Conservation (phyloP, 1,140 invertebrate species). For the Orussus abietinus region DNA sequence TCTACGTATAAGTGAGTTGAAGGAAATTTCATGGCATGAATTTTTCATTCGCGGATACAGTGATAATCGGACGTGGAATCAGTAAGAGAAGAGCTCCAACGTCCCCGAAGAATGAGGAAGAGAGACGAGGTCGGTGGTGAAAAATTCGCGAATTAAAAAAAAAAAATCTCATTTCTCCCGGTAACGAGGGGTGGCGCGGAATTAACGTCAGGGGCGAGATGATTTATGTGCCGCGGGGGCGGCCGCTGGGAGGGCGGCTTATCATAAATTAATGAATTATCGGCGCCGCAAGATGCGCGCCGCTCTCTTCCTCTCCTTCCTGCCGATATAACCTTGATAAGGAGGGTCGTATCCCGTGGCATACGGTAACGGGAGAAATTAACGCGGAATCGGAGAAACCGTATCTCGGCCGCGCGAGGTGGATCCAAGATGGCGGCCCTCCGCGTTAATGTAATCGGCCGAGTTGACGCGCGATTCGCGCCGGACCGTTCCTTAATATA, state of each 20-base stretch:
- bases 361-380: too few species aligned
- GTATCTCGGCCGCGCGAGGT: too few species aligned
- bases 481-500: too few species aligned
- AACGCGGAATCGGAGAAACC: too few species aligned
- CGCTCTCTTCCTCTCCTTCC: constrained; percentile 6
- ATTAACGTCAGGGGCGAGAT: constrained; percentile 42
- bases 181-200: constrained; percentile 41
- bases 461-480: too few species aligned
- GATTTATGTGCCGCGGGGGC: constrained; percentile 34
- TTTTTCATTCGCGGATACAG: too few species aligned
- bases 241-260: constrained; percentile 27
- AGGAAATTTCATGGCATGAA: too few species aligned
- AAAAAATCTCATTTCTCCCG: constrained; percentile 43
- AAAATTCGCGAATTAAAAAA: constrained; percentile 45
- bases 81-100: constrained; percentile 1
- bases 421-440: too few species aligned
- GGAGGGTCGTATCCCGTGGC: too few species aligned
- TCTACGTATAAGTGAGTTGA: too few species aligned
- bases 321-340: constrained; percentile 20
- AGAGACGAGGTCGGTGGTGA: constrained; percentile 33
- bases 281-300: constrained; percentile 24
- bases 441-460: too few species aligned
- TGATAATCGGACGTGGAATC: too few species aligned
- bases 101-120: constrained; percentile 14
- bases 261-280: constrained; percentile 48